phyloP scores from a whole-genome alignment of 2,888 invertebrate species.

The Rosalia funebris region DNA sequence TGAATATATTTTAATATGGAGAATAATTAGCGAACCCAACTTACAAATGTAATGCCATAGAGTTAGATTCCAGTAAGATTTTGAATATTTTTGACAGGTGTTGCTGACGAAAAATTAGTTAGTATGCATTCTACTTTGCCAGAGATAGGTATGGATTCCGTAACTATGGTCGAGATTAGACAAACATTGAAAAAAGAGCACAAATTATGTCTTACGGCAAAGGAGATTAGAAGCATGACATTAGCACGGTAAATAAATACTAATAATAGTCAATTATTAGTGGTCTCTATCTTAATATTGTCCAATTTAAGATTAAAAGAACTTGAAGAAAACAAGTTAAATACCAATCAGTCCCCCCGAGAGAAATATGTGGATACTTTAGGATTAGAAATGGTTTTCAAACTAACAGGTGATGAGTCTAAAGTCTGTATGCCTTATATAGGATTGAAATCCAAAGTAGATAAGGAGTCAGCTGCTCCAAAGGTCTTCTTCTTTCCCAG shows the following conservation, averaged over 20 bases:
- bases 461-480: conserved; percentile 40
- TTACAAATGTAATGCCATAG: no score
- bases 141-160: conserved; percentile 95
- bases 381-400: conserved; percentile 70
- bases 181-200: conserved; percentile 90
- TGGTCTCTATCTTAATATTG: no score
- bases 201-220: conserved; percentile 85
- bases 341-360: conserved; percentile 64
- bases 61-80: no score
- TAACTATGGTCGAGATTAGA: conserved; percentile 97
- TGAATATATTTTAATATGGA: no score
- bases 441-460: conserved; percentile 3
- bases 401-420: conserved; percentile 71
- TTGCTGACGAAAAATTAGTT: conserved; percentile 72
- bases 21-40: no score
- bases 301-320: conserved; percentile 66
- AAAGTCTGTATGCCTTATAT: conserved; percentile 8
- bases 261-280: no score
- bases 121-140: conserved; percentile 80
- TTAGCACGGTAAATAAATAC: conserved; percentile 75
- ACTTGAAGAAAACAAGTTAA: conserved; percentile 62
- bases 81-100: neutral
- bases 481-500: conserved; percentile 74
- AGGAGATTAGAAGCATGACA: conserved; percentile 85
- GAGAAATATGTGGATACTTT: conserved; percentile 24